Evolutionary conservation across 2,888 invertebrate species (phyloP).

Genomic region (Poecilus cupreus): DNA sequence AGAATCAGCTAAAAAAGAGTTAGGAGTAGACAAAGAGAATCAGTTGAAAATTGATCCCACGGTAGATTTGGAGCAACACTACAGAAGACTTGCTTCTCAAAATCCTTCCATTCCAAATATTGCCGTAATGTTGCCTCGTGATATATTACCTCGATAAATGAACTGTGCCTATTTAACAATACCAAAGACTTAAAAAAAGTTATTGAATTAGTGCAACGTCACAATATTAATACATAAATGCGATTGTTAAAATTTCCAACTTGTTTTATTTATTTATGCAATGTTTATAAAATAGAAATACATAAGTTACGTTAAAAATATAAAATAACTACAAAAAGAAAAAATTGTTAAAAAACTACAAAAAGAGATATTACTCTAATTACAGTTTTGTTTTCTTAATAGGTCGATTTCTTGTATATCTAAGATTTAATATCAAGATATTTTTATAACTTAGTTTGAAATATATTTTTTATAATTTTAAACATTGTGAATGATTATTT

Average conservation of each 20-base stretch:
- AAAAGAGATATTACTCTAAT: no score
- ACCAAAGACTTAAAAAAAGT: constrained; percentile 3
- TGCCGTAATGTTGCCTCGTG: background rate
- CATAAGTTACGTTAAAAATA: no score
- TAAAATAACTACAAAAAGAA: no score
- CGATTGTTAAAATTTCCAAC: background rate
- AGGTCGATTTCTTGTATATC: no score
- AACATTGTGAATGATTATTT: background rate
- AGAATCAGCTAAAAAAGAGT: constrained; percentile 68
- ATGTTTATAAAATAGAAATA: no score
- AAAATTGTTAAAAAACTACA: no score
- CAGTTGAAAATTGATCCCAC: constrained; percentile 69
- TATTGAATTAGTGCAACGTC: background rate
- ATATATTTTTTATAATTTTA: background rate
- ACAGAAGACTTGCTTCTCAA: constrained; percentile 24
- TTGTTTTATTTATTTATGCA: background rate
- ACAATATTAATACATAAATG: background rate
- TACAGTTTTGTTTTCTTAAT: no score
- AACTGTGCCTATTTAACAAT: background rate
- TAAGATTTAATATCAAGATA: no score
- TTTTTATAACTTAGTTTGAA: background rate
- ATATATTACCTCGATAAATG: constrained; percentile 7
- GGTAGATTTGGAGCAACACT: constrained; percentile 43
- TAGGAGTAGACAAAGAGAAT: constrained; percentile 66
- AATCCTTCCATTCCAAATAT: constrained; percentile 11